Base-by-base conservation (phyloP, 2,113 vertebrate species). In the Antigone vipio region DNA sequence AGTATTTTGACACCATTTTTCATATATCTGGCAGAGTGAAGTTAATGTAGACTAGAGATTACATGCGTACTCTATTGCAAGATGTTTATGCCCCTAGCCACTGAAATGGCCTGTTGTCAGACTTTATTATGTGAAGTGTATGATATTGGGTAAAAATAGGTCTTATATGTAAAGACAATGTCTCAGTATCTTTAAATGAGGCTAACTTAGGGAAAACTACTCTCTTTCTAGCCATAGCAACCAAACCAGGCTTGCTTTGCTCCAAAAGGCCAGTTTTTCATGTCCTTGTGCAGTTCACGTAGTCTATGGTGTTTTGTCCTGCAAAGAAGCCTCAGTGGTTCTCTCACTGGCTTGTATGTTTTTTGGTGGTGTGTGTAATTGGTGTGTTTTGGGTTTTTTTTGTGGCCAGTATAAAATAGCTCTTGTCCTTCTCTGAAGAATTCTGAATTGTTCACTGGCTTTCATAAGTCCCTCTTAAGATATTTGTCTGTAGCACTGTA, bases 81-180 rank as follows among this genome's bases (percentile, higher is more conserved):
- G 59, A 35, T 96, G 62, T 92, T 96, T 96, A 81, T 94, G 94
- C 81, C 89, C 15, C 53, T 72, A 79, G 89, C 92, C 85, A 92
- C 75, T 74, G 82, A 88, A 85, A 69, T 71, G 75, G 38, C 75
- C 92, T 74, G 30, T 93, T 96, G 75, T 95, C 87, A 90, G 87
- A 82, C 45, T 84, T 93, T n/a, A 44, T 92, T 92, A 78, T 13
- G 44, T 92, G 55, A 89, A 95, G 38, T 58, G 56, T 72, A 38
- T 1, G 10, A 24, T 94, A 72, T 11, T 44, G 2, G 4, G 69
- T 85, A 94, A 96, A 95, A 95, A 94, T 87, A 91, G 66, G 64
- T 71, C 93, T 92, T 90, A 62, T 42, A 49, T 53, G 23, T 56
- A 38, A 88, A 95, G 68, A 89, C 73, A 71, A 6, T 87, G 64